These are phyloP conservation scores for Pseudomyrmex pallidus DNA, from an alignment of 1,140 invertebrate genomes.

Conservation along the genomic window DNA sequence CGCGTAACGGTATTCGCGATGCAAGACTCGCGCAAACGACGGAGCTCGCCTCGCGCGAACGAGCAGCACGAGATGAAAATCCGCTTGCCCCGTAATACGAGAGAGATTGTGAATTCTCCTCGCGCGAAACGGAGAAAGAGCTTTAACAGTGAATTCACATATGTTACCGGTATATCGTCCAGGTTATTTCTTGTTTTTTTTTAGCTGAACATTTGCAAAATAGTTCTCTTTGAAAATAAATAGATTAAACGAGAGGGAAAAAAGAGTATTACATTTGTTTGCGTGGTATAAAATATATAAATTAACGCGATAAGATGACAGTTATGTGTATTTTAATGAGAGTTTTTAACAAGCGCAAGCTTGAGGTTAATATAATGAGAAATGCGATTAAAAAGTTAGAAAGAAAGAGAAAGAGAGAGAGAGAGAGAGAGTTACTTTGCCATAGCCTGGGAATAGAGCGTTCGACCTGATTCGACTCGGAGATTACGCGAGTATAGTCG, in stretches of 20 bases:
- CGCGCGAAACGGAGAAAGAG: background rate
- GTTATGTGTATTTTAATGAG: background rate
- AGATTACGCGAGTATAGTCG: constrained; percentile 12
- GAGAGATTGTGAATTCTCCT: constrained; percentile 14
- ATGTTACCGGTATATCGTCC: background rate
- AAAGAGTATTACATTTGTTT: no score
- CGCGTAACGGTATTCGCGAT: constrained; percentile 43
- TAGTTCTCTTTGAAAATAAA: background rate
- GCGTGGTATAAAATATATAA: background rate
- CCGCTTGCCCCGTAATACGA: background rate
- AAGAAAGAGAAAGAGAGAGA: no score
- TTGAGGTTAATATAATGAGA: background rate
- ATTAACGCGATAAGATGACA: background rate
- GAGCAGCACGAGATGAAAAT: constrained; percentile 45
- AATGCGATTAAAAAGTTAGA: background rate
- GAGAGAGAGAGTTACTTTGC: background rate
- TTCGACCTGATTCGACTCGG: constrained; percentile 4
- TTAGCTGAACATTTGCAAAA: background rate
- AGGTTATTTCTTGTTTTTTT: background rate
- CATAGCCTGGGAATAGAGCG: background rate
- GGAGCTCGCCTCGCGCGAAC: constrained; percentile 11
- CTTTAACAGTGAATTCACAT: background rate
- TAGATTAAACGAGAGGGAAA: no score
- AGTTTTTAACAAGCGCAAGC: background rate
- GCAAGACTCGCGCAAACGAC: background rate